phyloP scores from a whole-genome alignment of 2,797 vertebrate genomes.

The Cyprinella venusta region DNA sequence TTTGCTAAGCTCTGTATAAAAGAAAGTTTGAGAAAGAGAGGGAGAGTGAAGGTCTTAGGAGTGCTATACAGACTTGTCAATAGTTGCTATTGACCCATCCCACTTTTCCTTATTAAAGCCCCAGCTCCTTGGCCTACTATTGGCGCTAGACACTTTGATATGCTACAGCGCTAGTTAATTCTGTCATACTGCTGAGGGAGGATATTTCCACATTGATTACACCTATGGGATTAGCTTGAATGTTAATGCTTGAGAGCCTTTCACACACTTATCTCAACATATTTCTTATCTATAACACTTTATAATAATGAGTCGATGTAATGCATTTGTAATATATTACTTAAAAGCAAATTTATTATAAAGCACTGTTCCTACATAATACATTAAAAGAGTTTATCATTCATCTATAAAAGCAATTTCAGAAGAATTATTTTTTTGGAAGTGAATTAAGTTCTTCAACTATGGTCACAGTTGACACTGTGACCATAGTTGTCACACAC shows the following conservation, averaged over 20 bases:
- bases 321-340: slow-evolving; percentile 22
- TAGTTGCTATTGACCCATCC: slow-evolving; percentile 75
- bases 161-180: slow-evolving; percentile 68
- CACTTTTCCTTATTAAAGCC: slow-evolving; percentile 82
- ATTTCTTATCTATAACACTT: slow-evolving; percentile 27
- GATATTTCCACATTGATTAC: slow-evolving; percentile 79
- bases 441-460: neutral
- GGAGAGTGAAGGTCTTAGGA: slow-evolving; percentile 39
- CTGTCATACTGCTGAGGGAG: slow-evolving; percentile 78
- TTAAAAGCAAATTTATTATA: neutral
- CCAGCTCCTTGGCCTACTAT: slow-evolving; percentile 68
- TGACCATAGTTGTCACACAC: neutral
- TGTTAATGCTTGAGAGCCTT: slow-evolving; percentile 68
- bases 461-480: neutral
- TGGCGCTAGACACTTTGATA: slow-evolving; percentile 71
- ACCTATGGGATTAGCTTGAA: slow-evolving; percentile 77
- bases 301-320: neutral
- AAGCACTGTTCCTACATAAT: neutral
- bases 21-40: slow-evolving; percentile 43
- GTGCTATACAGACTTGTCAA: slow-evolving; percentile 46
- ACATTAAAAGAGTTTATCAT: neutral
- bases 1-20: slow-evolving; percentile 44
- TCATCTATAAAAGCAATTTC: neutral
- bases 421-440: neutral
- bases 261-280: slow-evolving; percentile 9